Conservation (phyloP, 2,888 invertebrate genomes). For the Adela reaumurella region DNA sequence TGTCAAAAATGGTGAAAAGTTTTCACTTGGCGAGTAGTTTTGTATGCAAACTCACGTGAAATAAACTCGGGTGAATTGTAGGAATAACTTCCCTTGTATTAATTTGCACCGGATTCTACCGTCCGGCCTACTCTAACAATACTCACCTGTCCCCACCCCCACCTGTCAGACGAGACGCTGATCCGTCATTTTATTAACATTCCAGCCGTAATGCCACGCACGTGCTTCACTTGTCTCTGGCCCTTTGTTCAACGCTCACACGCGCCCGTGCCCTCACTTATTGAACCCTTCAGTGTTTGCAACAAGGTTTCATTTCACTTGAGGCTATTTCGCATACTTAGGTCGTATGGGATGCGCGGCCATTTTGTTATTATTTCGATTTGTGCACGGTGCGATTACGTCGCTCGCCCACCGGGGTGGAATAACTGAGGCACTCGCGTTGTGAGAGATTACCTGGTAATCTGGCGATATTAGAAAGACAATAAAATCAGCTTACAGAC, state of each 20-base stretch:
- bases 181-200: conserved; percentile 50
- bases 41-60: no score
- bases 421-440: conserved; percentile 51
- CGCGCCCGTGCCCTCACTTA: no score
- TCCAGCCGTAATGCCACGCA: conserved; percentile 35
- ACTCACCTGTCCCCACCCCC: conserved; percentile 29
- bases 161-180: conserved; percentile 34
- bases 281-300: no score
- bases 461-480: conserved; percentile 54
- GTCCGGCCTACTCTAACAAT: no score
- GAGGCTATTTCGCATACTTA: neutral
- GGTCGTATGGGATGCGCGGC: neutral
- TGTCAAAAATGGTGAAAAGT: no score
- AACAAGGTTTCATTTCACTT: neutral
- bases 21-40: no score
- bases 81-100: no score
- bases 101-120: no score
- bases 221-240: conserved; percentile 30
- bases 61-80: no score
- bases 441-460: conserved; percentile 53
- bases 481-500: conserved; percentile 48
- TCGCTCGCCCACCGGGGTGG: conserved; percentile 21
- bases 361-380: conserved; percentile 54
- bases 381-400: conserved; percentile 16
- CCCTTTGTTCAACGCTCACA: conserved; percentile 38